Evolutionary conservation across 2,888 invertebrate genomes (phyloP).

Genomic region (Macrosoma leucophasiata): DNA sequence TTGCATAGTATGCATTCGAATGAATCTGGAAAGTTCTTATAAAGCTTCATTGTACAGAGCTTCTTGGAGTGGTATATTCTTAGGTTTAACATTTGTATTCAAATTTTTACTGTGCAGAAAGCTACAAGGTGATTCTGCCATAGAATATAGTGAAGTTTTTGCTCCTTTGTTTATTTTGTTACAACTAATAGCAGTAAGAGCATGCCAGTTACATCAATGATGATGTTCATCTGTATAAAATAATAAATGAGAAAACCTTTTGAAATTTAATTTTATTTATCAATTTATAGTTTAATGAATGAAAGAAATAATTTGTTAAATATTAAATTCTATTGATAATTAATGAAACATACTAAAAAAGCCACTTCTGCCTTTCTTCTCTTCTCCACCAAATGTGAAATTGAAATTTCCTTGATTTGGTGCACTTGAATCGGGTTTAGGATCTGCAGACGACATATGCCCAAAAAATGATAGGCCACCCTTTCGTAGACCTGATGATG

Average conservation of each 20-base stretch:
- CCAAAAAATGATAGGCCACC: conserved; percentile 56
- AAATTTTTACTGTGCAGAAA: conserved; percentile 94
- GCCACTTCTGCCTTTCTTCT: conserved; percentile 52
- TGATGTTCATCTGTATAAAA: too few species aligned
- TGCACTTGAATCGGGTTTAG: conserved; percentile 34
- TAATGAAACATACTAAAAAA: conserved; percentile 59
- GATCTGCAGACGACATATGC: conserved; percentile 25
- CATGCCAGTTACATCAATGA: conserved; percentile 89
- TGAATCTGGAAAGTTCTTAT: conserved; percentile 87
- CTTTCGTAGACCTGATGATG: conserved; percentile 48
- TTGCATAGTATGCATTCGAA: conserved; percentile 94
- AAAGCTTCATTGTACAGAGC: conserved; percentile 87
- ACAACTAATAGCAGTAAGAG: conserved; percentile 92
- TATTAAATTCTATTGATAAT: conserved; percentile 16
- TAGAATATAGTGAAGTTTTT: conserved; percentile 94
- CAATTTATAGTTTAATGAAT: too few species aligned
- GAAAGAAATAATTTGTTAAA: too few species aligned
- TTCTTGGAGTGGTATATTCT: conserved; percentile 88
- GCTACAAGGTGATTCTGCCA: conserved; percentile 84
- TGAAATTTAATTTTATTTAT: too few species aligned
- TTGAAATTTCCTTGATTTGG: conserved; percentile 41
- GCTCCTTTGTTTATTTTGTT: conserved; percentile 93
- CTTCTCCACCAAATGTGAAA: conserved; percentile 55
- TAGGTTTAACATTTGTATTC: conserved; percentile 90
- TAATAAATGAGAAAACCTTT: too few species aligned